phyloP scores from a whole-genome alignment of 2,113 vertebrate genomes.

The Paramormyrops kingsleyae region DNA sequence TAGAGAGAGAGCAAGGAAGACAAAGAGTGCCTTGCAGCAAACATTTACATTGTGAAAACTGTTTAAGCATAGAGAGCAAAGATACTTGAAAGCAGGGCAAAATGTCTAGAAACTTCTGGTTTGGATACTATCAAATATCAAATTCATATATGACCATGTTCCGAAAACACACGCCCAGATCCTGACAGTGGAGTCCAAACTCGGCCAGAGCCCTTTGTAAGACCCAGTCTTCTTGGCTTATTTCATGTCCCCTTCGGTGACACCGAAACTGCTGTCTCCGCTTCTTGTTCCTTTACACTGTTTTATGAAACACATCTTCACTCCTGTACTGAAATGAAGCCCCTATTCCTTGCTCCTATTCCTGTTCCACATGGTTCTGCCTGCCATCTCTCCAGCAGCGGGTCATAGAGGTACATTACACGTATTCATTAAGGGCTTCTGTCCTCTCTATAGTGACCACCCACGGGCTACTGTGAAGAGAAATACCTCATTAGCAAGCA shows the following conservation, averaged over 20 bases:
- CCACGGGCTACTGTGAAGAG: background rate
- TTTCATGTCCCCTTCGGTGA: background rate
- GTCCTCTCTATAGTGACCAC: background rate
- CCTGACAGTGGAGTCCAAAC: background rate
- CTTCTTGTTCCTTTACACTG: background rate
- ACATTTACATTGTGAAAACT: background rate
- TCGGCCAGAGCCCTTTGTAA: background rate
- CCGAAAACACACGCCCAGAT: background rate
- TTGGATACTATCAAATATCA: too few relatives aligned
- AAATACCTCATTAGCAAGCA: conserved; percentile 1
- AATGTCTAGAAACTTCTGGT: background rate
- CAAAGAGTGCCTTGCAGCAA: background rate
- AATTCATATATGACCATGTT: background rate
- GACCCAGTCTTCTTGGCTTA: background rate
- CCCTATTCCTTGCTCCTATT: background rate
- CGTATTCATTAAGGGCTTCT: background rate
- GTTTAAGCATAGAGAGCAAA: background rate
- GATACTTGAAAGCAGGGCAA: background rate
- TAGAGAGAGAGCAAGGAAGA: background rate
- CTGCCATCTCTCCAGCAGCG: background rate
- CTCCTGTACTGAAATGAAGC: background rate
- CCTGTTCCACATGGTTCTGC: background rate
- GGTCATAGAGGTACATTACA: background rate
- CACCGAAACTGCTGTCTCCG: background rate
- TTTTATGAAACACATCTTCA: background rate